Evolutionary conservation across 2,113 vertebrate genomes (phyloP).

Genomic region (Cyanocitta stelleri): DNA sequence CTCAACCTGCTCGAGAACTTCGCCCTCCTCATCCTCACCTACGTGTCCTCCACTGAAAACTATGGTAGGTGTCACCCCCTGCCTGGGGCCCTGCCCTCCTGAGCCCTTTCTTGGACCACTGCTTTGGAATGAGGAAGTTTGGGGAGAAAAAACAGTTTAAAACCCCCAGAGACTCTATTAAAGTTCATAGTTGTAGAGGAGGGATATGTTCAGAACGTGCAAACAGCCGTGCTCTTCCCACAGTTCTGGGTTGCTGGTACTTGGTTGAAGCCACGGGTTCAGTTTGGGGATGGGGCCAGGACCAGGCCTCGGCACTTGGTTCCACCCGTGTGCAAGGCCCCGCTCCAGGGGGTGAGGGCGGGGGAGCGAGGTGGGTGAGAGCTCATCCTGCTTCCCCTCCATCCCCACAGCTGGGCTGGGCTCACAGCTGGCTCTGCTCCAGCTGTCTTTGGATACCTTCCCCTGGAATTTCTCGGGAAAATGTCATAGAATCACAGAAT

Average conservation of each 20-base stretch:
- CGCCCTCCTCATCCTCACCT: conserved; percentile 88
- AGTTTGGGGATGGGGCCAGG: not conserved
- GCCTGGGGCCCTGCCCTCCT: not conserved
- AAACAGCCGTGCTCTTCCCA: accelerated
- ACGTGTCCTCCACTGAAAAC: conserved; percentile 87
- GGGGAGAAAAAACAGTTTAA: accelerated
- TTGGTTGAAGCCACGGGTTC: accelerated
- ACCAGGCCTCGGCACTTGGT: accelerated
- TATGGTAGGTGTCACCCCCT: conserved; percentile 74
- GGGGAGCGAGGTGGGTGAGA: too few species aligned
- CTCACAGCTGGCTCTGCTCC: not conserved
- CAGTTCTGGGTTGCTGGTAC: not conserved
- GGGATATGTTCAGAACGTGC: accelerated
- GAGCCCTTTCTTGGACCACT: accelerated
- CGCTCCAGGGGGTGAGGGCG: not conserved
- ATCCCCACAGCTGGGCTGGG: not conserved
- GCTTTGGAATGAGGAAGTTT: not conserved
- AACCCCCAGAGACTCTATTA: accelerated
- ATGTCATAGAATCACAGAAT: not conserved
- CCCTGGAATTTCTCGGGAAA: too few species aligned
- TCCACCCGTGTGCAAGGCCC: accelerated
- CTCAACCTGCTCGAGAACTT: conserved; percentile 81
- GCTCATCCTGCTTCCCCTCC: not conserved
- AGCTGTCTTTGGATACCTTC: not conserved
- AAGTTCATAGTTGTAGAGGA: accelerated